Conservation (phyloP, 2,888 invertebrate genomes). For the Tetramorium bicarinatum region DNA sequence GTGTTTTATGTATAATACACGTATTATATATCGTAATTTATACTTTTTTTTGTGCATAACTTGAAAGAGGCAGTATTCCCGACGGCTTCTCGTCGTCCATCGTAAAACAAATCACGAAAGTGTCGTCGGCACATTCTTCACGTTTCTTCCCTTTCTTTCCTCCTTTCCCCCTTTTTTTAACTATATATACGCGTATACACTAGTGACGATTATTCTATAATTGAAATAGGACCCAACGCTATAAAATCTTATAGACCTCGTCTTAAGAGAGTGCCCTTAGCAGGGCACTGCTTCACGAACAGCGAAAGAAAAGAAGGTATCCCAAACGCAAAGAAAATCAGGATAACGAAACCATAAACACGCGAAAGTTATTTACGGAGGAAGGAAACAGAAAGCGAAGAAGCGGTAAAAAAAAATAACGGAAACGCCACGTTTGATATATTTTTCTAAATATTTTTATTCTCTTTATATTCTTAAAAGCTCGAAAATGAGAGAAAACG, state of each 20-base stretch:
- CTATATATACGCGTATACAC: slow-evolving; percentile 10
- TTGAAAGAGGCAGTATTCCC: slow-evolving; percentile 78
- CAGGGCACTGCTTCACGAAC: not conserved
- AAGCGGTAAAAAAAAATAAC: slow-evolving; percentile 66
- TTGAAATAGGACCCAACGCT: slow-evolving; percentile 76
- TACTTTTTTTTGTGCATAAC: slow-evolving; percentile 65
- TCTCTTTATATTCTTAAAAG: slow-evolving; percentile 77
- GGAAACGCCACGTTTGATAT: slow-evolving; percentile 67
- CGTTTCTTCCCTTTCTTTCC: slow-evolving; percentile 39
- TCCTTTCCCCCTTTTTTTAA: slow-evolving; percentile 27
- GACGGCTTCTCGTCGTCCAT: slow-evolving; percentile 66
- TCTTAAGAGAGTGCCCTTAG: no score
- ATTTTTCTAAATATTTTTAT: slow-evolving; percentile 79
- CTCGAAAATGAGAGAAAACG: slow-evolving; percentile 62
- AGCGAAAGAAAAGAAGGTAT: not conserved
- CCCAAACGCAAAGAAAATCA: not conserved
- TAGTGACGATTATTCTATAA: slow-evolving; percentile 21
- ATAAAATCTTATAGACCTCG: slow-evolving; percentile 16
- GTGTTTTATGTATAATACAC: slow-evolving; percentile 64
- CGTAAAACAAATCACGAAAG: slow-evolving; percentile 57
- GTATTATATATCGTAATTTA: slow-evolving; percentile 62
- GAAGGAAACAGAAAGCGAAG: slow-evolving; percentile 45
- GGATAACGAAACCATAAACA: slow-evolving; percentile 15
- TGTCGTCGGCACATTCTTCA: slow-evolving; percentile 53
- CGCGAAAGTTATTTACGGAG: slow-evolving; percentile 21